Conservation (phyloP, 1,140 invertebrate genomes). For the Aleiodes sp. region DNA sequence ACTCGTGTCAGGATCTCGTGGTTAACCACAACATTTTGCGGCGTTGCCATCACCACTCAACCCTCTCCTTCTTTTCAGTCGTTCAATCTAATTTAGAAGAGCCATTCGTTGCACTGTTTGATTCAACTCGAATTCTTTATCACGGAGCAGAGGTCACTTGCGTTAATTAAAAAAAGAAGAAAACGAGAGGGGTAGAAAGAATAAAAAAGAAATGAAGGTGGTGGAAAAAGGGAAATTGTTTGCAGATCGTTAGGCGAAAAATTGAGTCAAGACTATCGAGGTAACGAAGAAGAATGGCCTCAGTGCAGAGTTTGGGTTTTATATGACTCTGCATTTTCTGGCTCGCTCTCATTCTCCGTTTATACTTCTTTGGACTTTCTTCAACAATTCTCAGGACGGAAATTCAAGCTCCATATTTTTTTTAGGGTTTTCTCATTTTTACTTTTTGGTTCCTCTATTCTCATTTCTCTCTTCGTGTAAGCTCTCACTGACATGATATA, state of each 20-base stretch:
- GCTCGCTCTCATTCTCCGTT: no score
- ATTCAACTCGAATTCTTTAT: background rate
- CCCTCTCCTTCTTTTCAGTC: background rate
- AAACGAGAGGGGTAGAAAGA: no score
- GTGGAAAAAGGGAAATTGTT: background rate
- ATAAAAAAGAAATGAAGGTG: background rate
- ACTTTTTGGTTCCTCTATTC: background rate
- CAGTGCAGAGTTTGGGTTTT: background rate
- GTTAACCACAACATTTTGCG: background rate
- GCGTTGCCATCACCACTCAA: background rate
- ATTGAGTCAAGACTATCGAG: conserved; percentile 1
- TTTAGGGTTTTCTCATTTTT: background rate
- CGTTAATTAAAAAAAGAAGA: no score
- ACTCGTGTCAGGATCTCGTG: background rate
- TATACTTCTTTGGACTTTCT: conserved; percentile 17
- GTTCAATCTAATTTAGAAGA: no score
- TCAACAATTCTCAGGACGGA: background rate
- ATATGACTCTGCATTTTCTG: background rate
- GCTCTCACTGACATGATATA: background rate
- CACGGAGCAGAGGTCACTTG: no score
- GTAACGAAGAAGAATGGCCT: background rate
- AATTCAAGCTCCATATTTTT: conserved; percentile 4
- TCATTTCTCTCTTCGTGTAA: background rate
- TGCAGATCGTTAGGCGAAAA: conserved; percentile 11
- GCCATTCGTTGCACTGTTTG: no score